These are phyloP conservation scores for Geopemphigus sp. DNA, from an alignment of 1,140 invertebrate genomes.

Conservation along the genomic window DNA sequence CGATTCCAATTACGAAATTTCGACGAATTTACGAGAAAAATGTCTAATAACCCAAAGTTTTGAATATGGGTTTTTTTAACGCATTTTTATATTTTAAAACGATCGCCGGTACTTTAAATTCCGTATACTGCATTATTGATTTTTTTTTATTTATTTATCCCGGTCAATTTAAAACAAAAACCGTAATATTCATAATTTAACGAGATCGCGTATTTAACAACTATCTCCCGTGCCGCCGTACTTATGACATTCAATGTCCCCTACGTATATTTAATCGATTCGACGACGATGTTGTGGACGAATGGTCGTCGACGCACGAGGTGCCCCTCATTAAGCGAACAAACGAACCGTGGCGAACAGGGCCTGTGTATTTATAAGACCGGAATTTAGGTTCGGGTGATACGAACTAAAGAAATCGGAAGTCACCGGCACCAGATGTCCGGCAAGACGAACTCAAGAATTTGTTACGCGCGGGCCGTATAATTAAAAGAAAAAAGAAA, in stretches of 20 bases:
- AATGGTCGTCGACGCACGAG: constrained; percentile 6
- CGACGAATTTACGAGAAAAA: no score
- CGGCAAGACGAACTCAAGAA: constrained; percentile 5
- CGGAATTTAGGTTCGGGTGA: constrained; percentile 38
- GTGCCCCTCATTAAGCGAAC: constrained; percentile 22
- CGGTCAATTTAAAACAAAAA: no score
- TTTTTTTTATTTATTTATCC: no score
- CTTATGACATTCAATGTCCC: constrained; percentile 17
- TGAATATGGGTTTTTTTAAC: no score
- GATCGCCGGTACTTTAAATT: no score
- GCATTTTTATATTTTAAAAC: no score
- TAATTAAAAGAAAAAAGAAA: no score
- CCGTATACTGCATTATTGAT: no score
- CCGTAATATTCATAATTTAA: neutral
- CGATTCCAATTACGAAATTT: no score
- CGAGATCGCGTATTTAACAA: no score
- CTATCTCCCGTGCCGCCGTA: neutral
- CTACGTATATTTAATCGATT: neutral
- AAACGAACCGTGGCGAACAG: constrained; percentile 40
- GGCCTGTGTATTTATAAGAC: neutral
- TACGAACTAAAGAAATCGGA: constrained; percentile 46
- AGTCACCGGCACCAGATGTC: constrained; percentile 26
- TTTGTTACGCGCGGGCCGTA: constrained; percentile 31
- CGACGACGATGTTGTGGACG: no score
- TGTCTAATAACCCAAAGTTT: no score